Evolutionary conservation across 2,113 vertebrate species (phyloP).

Genomic region (Crocuta crocuta): DNA sequence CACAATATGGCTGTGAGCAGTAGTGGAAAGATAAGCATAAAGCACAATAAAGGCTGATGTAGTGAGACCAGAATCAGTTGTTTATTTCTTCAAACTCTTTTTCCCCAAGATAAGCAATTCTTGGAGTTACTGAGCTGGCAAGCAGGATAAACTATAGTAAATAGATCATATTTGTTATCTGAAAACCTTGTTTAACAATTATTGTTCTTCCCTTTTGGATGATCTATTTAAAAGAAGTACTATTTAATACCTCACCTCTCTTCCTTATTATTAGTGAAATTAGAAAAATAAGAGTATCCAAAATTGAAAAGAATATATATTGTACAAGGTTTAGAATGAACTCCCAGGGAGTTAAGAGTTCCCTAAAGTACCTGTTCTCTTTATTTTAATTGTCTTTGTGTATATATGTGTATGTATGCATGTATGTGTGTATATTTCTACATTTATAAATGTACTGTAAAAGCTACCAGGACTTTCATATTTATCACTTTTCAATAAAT

Average conservation of each 20-base stretch:
- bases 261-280: neutral
- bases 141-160: neutral
- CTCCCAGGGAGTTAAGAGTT: neutral
- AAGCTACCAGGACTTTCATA: neutral
- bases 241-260: neutral
- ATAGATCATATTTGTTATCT: neutral
- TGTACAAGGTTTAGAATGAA: neutral
- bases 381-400: neutral
- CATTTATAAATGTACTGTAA: neutral
- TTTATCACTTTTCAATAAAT: neutral
- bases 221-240: neutral
- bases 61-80: neutral
- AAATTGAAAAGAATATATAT: neutral
- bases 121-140: neutral
- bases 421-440: neutral
- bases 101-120: neutral
- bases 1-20: neutral
- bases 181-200: neutral
- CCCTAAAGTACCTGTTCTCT: neutral
- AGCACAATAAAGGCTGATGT: neutral
- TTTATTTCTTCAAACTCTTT: neutral
- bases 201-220: neutral
- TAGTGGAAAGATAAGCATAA: neutral
- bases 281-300: neutral
- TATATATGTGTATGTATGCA: too few species aligned